Evolutionary conservation across 1,140 invertebrate species (phyloP), one percentile per base, ranked within the genome.

Genomic region (Steinernema feltiae): DNA sequence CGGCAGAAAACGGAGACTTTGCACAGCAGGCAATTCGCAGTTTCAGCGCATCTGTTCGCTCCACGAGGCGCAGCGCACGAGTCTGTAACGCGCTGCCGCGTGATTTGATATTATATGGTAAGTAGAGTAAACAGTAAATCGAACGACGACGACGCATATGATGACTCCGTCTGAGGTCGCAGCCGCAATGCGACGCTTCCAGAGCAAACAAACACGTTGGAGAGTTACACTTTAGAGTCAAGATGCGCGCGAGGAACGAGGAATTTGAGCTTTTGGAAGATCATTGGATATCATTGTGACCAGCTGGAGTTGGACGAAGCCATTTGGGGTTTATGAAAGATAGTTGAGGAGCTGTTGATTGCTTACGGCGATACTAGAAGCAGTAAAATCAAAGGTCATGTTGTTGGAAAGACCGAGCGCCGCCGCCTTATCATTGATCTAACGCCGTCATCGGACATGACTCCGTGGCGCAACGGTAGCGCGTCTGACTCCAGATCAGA

Each of bases 71-170:
- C 53, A 15, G 7, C 15, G 15, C 15, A 27, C 53, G 41, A 46
- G 41, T 15, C 53, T 63, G 53, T 63, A 63, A 15, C 53, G 53
- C 7, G 35, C 7, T 21, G n/a, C n/a, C n/a, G n/a, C 53, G 53
- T 63, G 53, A 63, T 63, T 63, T 21, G 53, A 63, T 63, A 63
- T 15, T 17, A 63, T 27, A 15, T 27, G 53, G 53, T 63, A 63
- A 3, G 7, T 63, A 63, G 24, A 63, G 53, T 63, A 63, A 63
- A 63, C 53, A 63, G 53, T 63, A 63, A 63, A 27, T 63, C 7
- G 15, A 63, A 63, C n/a, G n/a, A n/a, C n/a, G n/a, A n/a, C n/a
- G n/a, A n/a, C 53, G 53, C 53, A 27, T 63, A 63, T 63, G 53
- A 41, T 27, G 53, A 63, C 7, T 63, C 7, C 7, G 15, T 17